Evolutionary conservation across 2,797 vertebrate species (phyloP).

Genomic region (Takifugu rubripes): DNA sequence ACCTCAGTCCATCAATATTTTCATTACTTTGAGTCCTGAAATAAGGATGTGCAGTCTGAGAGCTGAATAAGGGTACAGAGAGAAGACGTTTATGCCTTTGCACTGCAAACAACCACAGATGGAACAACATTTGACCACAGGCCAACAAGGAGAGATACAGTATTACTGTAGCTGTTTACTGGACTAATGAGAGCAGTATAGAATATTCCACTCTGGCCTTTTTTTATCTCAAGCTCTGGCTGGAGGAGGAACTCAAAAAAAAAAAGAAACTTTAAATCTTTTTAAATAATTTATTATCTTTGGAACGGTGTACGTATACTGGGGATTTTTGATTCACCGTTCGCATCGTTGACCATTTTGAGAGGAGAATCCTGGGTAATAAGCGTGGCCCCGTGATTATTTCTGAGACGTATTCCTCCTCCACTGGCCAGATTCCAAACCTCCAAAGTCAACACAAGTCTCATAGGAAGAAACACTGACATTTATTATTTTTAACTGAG

Average conservation of each 20-base stretch:
- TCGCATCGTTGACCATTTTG: slow-evolving; percentile 57
- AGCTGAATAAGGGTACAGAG: slow-evolving; percentile 75
- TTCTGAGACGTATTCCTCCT: slow-evolving; percentile 75
- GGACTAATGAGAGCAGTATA: slow-evolving; percentile 65
- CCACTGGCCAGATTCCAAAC: slow-evolving; percentile 71
- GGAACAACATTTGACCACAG: slow-evolving; percentile 77
- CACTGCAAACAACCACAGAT: slow-evolving; percentile 80
- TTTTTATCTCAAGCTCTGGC: slow-evolving; percentile 58
- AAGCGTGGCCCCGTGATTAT: slow-evolving; percentile 72
- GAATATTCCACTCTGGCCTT: slow-evolving; percentile 76
- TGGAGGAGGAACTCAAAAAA: slow-evolving; percentile 26
- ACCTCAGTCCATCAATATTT: slow-evolving; percentile 77
- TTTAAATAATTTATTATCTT: background rate
- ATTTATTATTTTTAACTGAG: slow-evolving; percentile 78
- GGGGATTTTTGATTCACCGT: background rate
- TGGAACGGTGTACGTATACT: background rate
- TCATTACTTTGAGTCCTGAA: slow-evolving; percentile 64
- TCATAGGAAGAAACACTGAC: slow-evolving; percentile 66
- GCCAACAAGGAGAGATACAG: slow-evolving; percentile 76
- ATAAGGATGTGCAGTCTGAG: slow-evolving; percentile 76
- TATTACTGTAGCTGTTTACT: slow-evolving; percentile 69
- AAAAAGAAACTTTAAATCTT: slow-evolving; percentile 3
- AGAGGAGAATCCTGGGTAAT: slow-evolving; percentile 72
- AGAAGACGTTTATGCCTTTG: slow-evolving; percentile 73
- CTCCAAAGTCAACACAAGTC: slow-evolving; percentile 72